phyloP scores from a whole-genome alignment of 2,888 invertebrate species.

The Cryptops parisi region DNA sequence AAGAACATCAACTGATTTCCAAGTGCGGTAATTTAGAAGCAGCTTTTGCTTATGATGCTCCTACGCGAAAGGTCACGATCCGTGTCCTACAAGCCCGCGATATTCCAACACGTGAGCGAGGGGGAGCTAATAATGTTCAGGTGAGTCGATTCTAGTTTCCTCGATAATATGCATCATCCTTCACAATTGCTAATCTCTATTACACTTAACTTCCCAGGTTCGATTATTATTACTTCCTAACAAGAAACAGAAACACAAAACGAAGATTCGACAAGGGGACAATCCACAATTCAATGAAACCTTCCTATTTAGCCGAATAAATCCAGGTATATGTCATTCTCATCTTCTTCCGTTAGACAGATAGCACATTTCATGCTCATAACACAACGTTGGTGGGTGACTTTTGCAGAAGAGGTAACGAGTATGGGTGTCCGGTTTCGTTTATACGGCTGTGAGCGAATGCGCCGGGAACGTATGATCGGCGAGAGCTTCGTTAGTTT shows the following conservation, averaged over 20 bases:
- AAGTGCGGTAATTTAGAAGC: conserved; percentile 70
- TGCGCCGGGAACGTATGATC: conserved; percentile 78
- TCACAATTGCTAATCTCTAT: neutral
- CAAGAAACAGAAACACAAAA: conserved; percentile 88
- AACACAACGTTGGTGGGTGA: too few species aligned
- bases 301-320: conserved; percentile 76
- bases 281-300: conserved; percentile 88
- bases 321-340: too few species aligned
- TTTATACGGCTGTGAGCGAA: conserved; percentile 80
- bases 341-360: too few species aligned
- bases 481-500: conserved; percentile 85
- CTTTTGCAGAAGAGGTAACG: conserved; percentile 64
- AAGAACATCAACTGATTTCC: conserved; percentile 32
- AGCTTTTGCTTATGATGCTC: conserved; percentile 75
- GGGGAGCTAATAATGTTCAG: conserved; percentile 53
- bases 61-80: conserved; percentile 80
- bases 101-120: conserved; percentile 52
- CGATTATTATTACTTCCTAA: conserved; percentile 73
- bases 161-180: neutral
- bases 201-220: conserved; percentile 41
- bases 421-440: conserved; percentile 80
- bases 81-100: conserved; percentile 77
- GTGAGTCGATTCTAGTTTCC: conserved; percentile 28
- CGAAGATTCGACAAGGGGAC: conserved; percentile 78
- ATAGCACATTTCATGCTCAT: too few species aligned